Conservation (phyloP, 2,888 invertebrate genomes). For the Acronicta alni region DNA sequence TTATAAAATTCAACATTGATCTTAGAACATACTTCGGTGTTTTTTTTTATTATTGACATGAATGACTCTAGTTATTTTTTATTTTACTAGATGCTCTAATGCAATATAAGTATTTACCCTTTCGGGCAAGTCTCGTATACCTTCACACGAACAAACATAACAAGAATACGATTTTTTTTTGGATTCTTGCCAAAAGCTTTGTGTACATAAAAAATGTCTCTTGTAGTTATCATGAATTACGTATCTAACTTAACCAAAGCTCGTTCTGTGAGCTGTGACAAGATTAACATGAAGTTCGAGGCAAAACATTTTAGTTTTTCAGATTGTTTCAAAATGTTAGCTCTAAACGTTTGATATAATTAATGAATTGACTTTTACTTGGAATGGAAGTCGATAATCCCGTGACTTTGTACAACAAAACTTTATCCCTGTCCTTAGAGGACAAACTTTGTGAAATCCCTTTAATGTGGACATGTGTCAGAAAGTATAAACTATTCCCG, state of each 20-base stretch:
- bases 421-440: conserved; percentile 18
- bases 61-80: too few species aligned
- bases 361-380: conserved; percentile 23
- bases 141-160: too few species aligned
- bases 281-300: conserved; percentile 6
- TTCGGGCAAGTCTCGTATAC: too few species aligned
- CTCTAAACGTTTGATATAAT: background rate
- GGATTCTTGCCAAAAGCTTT: conserved; percentile 33
- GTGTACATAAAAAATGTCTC: conserved; percentile 22
- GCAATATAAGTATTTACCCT: too few species aligned
- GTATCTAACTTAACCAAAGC: conserved; percentile 22
- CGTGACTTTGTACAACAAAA: conserved; percentile 15
- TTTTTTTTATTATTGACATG: too few species aligned
- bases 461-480: conserved; percentile 44
- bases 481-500: conserved; percentile 37
- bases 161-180: background rate
- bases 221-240: conserved; percentile 23
- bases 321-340: conserved; percentile 10
- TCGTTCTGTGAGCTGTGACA: conserved; percentile 8
- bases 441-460: conserved; percentile 35
- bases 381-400: conserved; percentile 26
- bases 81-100: too few species aligned
- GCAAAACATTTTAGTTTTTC: conserved; percentile 6
- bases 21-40: too few species aligned
- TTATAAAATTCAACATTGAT: conserved; percentile 11